Evolutionary conservation across 2,888 invertebrate species (phyloP).

Genomic region (Drosophila prolongata): DNA sequence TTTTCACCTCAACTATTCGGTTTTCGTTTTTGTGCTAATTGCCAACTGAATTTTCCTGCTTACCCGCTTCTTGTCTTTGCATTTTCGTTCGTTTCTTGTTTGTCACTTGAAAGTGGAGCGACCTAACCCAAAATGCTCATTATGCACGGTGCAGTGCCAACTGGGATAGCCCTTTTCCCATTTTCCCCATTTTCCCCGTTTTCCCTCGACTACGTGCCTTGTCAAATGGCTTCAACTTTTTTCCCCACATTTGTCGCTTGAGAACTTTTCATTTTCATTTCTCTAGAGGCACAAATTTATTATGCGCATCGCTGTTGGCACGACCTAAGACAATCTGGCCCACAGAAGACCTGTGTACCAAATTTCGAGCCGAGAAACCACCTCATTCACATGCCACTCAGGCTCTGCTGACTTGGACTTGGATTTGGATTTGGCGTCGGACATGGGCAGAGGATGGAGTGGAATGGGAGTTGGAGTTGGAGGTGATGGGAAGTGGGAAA

Average conservation of each 20-base stretch:
- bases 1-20: constrained; percentile 23
- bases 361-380: constrained; percentile 21
- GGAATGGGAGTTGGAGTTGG: constrained; percentile 5
- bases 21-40: constrained; percentile 26
- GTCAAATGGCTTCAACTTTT: constrained; percentile 52
- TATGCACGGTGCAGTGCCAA: constrained; percentile 21
- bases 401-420: constrained; percentile 9
- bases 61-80: constrained; percentile 19
- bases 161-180: not conserved
- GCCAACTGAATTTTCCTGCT: constrained; percentile 10
- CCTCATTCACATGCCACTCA: constrained; percentile 79
- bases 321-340: constrained; percentile 76
- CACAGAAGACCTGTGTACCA: constrained; percentile 29
- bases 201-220: constrained; percentile 52
- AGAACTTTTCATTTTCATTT: constrained; percentile 75
- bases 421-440: constrained; percentile 6
- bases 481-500: constrained; percentile 3
- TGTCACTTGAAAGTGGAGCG: constrained; percentile 54
- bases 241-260: constrained; percentile 50
- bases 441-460: constrained; percentile 20
- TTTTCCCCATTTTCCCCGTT: not conserved
- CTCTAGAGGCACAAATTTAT: constrained; percentile 52
- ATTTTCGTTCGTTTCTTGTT: constrained; percentile 19
- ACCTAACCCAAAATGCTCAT: constrained; percentile 45
- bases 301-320: constrained; percentile 70